Evolutionary conservation across 2,888 invertebrate genomes (phyloP).

Genomic region (Himalopsyche anomala): DNA sequence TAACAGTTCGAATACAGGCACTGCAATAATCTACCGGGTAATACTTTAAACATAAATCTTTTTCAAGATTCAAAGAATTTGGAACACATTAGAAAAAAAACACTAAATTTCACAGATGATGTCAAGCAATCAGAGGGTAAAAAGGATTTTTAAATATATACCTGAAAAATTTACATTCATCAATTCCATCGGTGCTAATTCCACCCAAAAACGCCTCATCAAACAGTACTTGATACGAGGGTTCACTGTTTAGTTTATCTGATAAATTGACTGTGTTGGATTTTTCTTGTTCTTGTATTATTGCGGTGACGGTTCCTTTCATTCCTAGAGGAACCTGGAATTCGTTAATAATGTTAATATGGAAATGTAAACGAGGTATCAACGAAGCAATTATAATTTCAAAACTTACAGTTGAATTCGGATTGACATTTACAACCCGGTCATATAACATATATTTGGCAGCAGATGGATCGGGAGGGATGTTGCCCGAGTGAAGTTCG

Average conservation of each 20-base stretch:
- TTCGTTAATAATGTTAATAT: background rate
- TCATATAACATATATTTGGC: constrained; percentile 86
- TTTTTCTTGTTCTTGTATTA: constrained; percentile 72
- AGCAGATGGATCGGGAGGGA: constrained; percentile 82
- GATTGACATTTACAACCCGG: constrained; percentile 87
- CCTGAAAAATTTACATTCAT: constrained; percentile 71
- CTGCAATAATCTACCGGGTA: too few species aligned
- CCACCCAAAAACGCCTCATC: constrained; percentile 86
- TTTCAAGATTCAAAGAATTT: too few species aligned
- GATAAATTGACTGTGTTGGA: constrained; percentile 74
- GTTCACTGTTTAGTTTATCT: constrained; percentile 77
- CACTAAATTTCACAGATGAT: too few species aligned
- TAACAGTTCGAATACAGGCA: too few species aligned
- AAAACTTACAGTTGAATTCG: constrained; percentile 79
- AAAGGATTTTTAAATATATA: constrained; percentile 64
- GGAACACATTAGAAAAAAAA: too few species aligned
- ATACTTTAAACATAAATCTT: too few species aligned
- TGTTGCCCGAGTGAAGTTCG: constrained; percentile 76
- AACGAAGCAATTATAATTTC: background rate
- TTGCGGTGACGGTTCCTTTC: constrained; percentile 90
- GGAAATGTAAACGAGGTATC: too few species aligned
- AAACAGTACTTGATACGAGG: constrained; percentile 87
- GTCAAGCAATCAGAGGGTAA: too few species aligned
- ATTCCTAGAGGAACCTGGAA: constrained; percentile 83
- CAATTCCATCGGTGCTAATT: constrained; percentile 69